Conservation (phyloP, 2,797 vertebrate genomes). For the Oreochromis grahami region DNA sequence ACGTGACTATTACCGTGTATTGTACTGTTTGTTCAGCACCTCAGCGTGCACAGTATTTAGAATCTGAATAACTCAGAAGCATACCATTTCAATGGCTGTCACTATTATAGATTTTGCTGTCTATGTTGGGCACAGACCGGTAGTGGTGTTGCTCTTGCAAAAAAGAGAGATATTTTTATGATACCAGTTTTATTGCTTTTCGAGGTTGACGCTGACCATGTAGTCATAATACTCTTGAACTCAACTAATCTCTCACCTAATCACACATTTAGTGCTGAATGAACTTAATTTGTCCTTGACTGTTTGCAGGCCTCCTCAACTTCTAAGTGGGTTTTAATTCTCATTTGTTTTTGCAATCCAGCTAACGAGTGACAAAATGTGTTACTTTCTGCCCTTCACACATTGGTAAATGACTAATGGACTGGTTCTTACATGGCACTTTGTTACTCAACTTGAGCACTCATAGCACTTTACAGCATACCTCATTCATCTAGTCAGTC, state of each 20-base stretch:
- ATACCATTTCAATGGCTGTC: background rate
- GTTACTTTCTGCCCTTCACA: background rate
- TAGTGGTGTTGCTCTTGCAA: background rate
- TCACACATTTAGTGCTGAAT: background rate
- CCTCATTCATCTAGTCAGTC: background rate
- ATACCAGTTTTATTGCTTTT: background rate
- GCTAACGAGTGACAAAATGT: background rate
- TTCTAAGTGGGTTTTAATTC: background rate
- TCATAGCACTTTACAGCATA: background rate
- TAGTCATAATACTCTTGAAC: background rate
- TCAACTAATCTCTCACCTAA: background rate
- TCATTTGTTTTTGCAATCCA: background rate
- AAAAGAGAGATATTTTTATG: background rate
- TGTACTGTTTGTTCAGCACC: background rate
- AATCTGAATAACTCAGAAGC: background rate
- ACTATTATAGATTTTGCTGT: background rate
- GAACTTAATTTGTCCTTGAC: background rate
- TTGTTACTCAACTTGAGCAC: background rate
- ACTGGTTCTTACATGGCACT: background rate
- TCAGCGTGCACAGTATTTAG: background rate
- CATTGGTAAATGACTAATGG: background rate
- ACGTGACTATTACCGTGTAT: background rate
- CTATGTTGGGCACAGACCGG: background rate
- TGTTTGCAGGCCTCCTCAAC: background rate
- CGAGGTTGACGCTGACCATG: fast-evolving